These are phyloP conservation scores for Listrodromus nycthemerus DNA, from an alignment of 2,888 invertebrate species.

Conservation along the genomic window DNA sequence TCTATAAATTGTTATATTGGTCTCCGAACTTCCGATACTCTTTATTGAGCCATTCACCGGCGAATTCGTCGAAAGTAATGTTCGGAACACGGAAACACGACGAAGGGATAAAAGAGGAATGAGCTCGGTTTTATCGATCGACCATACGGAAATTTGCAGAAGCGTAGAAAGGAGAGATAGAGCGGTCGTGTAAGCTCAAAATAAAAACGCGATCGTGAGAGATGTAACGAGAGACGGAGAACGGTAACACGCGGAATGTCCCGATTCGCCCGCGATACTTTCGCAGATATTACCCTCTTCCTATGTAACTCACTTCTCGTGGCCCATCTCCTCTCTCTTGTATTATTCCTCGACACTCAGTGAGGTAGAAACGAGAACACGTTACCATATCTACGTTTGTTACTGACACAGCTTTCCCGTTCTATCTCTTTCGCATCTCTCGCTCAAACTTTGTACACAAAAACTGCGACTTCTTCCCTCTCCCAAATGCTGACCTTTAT, in stretches of 20 bases:
- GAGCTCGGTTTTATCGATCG: conserved; percentile 31
- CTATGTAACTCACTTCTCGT: conserved; percentile 58
- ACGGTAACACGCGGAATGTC: conserved; percentile 34
- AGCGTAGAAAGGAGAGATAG: conserved; percentile 10
- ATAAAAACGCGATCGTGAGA: conserved; percentile 44
- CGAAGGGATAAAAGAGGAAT: conserved; percentile 13
- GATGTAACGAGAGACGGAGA: conserved; percentile 36
- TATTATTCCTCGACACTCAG: conserved; percentile 42
- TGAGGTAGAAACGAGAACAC: conserved; percentile 13
- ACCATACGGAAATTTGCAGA: conserved; percentile 9
- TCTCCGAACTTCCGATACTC: background rate
- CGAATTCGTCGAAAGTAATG: background rate
- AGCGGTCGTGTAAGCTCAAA: conserved; percentile 34
- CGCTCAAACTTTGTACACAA: conserved; percentile 44
- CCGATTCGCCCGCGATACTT: conserved; percentile 30
- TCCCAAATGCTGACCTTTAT: conserved; percentile 35
- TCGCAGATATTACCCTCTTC: conserved; percentile 54
- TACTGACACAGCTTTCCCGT: conserved; percentile 43
- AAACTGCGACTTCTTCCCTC: conserved; percentile 39
- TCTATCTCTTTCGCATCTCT: conserved; percentile 49
- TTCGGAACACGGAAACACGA: background rate
- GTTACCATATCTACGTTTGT: conserved; percentile 50
- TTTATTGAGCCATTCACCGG: conserved; percentile 11
- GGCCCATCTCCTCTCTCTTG: conserved; percentile 35
- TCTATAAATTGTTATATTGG: background rate